These are phyloP conservation scores for Tetrapedia diversipes DNA, from an alignment of 2,888 invertebrate species.

Conservation along the genomic window DNA sequence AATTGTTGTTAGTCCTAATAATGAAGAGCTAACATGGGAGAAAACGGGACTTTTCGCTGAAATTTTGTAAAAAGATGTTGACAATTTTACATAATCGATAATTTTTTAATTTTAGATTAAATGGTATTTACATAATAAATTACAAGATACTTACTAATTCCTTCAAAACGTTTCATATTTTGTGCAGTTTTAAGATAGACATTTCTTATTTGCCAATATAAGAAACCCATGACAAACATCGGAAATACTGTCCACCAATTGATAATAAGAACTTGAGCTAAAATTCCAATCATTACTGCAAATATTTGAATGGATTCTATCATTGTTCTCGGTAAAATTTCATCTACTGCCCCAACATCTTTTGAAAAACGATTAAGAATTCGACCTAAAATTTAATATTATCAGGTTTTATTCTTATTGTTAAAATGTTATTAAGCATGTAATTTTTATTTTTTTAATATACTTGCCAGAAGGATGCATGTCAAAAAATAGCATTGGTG, in stretches of 20 bases:
- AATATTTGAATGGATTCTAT: slow-evolving; percentile 87
- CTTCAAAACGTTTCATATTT: slow-evolving; percentile 88
- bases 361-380: slow-evolving; percentile 94
- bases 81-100: not conserved
- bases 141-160: slow-evolving; percentile 81
- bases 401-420: not conserved
- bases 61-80: slow-evolving; percentile 34
- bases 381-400: slow-evolving; percentile 84
- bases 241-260: slow-evolving; percentile 88
- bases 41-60: slow-evolving; percentile 92
- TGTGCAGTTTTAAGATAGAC: slow-evolving; percentile 89
- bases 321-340: slow-evolving; percentile 87
- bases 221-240: slow-evolving; percentile 85
- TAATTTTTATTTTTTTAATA: slow-evolving; percentile 1
- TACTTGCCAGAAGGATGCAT: slow-evolving; percentile 91
- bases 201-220: slow-evolving; percentile 87
- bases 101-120: not conserved
- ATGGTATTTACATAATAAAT: slow-evolving; percentile 12
- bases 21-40: slow-evolving; percentile 93
- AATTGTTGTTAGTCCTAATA: slow-evolving; percentile 94
- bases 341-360: slow-evolving; percentile 92
- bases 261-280: slow-evolving; percentile 88
- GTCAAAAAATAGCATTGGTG: slow-evolving; percentile 93
- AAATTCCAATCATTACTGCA: slow-evolving; percentile 88
- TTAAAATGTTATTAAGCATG: not conserved